A percentile compares a stretch with the other conserved stretches of the same genome.
These are phyloP conservation scores for Crotophaga sulcirostris DNA, from an alignment of 2,113 vertebrate species.

Conservation along the genomic window DNA sequence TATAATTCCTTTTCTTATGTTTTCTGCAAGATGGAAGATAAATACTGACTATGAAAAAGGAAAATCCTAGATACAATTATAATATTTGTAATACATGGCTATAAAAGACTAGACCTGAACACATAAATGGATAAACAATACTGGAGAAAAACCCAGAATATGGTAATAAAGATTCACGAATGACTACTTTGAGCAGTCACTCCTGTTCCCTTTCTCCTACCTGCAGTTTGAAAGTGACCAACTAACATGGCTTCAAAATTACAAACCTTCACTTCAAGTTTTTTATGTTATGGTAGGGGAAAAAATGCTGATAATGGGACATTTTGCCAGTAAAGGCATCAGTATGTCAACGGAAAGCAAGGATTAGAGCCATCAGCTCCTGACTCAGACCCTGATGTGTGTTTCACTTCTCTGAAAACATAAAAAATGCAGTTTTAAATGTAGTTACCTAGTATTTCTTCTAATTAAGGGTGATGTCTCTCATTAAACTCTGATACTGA, in stretches of 20 bases:
- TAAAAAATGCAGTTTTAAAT: not conserved
- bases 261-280: not conserved
- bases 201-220: not conserved
- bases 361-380: not conserved
- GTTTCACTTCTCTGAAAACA: not conserved
- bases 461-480: not conserved
- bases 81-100: not conserved
- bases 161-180: not conserved
- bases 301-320: not conserved
- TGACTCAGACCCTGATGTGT: not conserved
- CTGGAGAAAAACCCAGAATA: not conserved
- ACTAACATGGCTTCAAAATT: not conserved
- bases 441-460: not conserved
- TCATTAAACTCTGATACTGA: not conserved
- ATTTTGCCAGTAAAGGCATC: not conserved
- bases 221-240: accelerated
- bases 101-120: not conserved
- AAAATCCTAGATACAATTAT: not conserved
- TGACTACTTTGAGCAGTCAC: not conserved
- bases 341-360: not conserved
- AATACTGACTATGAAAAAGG: not conserved
- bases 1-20: not conserved
- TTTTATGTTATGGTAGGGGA: not conserved
- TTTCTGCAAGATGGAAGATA: not conserved
- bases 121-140: not conserved